Evolutionary conservation across 2,797 vertebrate species (phyloP), one percentile per base, ranked within the genome.

Genomic region (Thalassophryne amazonica): DNA sequence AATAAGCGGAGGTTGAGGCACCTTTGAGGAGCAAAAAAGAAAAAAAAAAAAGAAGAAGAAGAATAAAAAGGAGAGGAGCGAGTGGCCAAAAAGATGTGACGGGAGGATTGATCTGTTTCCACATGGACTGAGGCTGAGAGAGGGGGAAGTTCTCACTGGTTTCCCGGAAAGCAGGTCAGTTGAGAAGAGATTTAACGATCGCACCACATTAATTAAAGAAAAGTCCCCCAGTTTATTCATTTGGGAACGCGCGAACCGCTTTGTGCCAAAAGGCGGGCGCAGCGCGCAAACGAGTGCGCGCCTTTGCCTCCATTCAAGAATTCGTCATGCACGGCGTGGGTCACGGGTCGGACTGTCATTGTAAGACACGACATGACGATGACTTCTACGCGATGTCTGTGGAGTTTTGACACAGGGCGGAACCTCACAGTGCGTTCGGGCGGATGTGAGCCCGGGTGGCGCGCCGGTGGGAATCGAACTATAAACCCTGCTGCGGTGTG

Each of bases 91-190:
- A 50, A 13, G 51, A 75, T 67, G 48, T 64, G 73, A 78, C 73
- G 83, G 69, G 48, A 69, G 51, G 38, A 5, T 46, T 47, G 39
- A 17, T 64, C 51, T 58, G 75, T 32, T 68, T 52, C 28, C 45
- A 68, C n/a, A 57, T 69, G 70, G 65, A 80, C 53, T 60, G 33
- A 75, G 38, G 38, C 46, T 38, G 60, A 53, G 13, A 39, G 42
- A 43, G 40, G 48, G 56, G 54, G 62, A 76, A 61, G 69, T 74
- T 73, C 42, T 48, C 27, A 41, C 57, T 53, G 51, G 43, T 59
- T 37, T 49, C 33, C 21, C 23, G 46, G 29, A 35, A 31, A 69
- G 27, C 75, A 82, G 81, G 83, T 85, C 68, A 81, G 75, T 53
- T 6, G 9, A 30, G 4, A 11, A 17, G 3, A 22, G 10, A 10